These are phyloP conservation scores for Acanthopleura granulata DNA, from an alignment of 2,888 invertebrate genomes.

Conservation along the genomic window DNA sequence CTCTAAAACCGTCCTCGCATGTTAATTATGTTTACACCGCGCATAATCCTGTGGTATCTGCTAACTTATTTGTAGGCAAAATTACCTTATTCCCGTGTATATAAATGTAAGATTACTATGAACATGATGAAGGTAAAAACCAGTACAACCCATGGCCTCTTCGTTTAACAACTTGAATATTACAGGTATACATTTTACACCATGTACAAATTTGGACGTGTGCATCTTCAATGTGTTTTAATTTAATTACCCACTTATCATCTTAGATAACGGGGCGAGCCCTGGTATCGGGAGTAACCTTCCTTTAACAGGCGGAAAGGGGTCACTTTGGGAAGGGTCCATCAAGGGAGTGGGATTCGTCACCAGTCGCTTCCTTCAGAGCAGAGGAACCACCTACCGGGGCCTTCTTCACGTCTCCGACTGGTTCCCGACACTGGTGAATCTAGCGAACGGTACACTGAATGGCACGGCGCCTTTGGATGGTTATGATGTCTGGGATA, in stretches of 20 bases:
- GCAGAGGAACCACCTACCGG: neutral
- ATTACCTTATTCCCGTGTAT: too few relatives aligned
- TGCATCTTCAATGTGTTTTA: too few relatives aligned
- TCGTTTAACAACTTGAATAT: too few relatives aligned
- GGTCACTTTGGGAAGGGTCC: conserved; percentile 43
- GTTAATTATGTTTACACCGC: too few relatives aligned
- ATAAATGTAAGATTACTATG: too few relatives aligned
- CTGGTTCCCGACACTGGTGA: conserved; percentile 43
- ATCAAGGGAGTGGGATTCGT: conserved; percentile 40
- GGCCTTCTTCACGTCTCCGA: conserved; percentile 41
- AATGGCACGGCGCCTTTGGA: conserved; percentile 28
- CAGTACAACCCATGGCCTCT: too few relatives aligned
- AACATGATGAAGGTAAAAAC: too few relatives aligned
- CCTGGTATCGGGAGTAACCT: conserved; percentile 39
- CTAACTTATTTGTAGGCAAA: too few relatives aligned
- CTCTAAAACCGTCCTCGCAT: too few relatives aligned
- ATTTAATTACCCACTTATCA: neutral
- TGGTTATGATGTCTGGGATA: conserved; percentile 37
- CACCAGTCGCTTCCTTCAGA: neutral
- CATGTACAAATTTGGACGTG: too few relatives aligned
- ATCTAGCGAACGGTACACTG: conserved; percentile 33
- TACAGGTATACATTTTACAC: too few relatives aligned
- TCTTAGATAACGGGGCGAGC: conserved; percentile 67
- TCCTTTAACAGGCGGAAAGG: conserved; percentile 41
- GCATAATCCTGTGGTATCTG: too few relatives aligned